phyloP scores from a whole-genome alignment of 2,888 invertebrate genomes.

The Teleiodes luculella region DNA sequence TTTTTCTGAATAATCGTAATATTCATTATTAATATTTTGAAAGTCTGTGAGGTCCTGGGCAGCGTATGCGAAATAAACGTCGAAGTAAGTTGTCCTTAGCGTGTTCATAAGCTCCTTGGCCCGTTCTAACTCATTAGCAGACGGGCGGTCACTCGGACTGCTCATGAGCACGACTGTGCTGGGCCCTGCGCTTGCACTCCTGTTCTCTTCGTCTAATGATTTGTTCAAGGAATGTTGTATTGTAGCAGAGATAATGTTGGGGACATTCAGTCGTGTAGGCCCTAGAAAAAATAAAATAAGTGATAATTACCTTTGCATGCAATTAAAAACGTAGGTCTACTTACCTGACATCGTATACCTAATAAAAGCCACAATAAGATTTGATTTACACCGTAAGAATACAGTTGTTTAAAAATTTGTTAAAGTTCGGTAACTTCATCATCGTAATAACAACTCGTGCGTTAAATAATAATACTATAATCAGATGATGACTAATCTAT shows the following conservation, averaged over 20 bases:
- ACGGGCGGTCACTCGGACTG: slow-evolving; percentile 68
- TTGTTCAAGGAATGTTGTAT: slow-evolving; percentile 67
- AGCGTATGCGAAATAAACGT: slow-evolving; percentile 75
- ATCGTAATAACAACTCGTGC: too few relatives aligned
- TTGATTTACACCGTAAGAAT: too few relatives aligned
- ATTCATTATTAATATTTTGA: slow-evolving; percentile 65
- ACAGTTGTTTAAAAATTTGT: too few relatives aligned
- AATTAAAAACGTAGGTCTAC: too few relatives aligned
- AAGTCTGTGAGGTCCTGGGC: slow-evolving; percentile 63
- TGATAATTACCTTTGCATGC: too few relatives aligned
- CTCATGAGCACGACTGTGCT: slow-evolving; percentile 75
- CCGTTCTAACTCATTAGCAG: slow-evolving; percentile 58
- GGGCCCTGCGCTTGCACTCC: slow-evolving; percentile 51
- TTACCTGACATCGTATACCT: too few relatives aligned
- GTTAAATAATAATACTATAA: too few relatives aligned
- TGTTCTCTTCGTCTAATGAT: slow-evolving; percentile 52
- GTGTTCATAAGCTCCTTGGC: slow-evolving; percentile 61
- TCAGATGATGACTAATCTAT: too few relatives aligned
- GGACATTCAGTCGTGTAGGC: slow-evolving; percentile 73
- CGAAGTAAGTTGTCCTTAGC: slow-evolving; percentile 68
- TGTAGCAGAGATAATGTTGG: slow-evolving; percentile 67
- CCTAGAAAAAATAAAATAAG: slow-evolving; percentile 63
- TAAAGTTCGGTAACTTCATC: too few relatives aligned
- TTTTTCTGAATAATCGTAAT: slow-evolving; percentile 70
- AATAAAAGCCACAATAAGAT: too few relatives aligned